A percentile compares a stretch with the other conserved stretches of the same genome.
Conservation (phyloP, 2,113 vertebrate genomes). For the Crotalus tigris region DNA sequence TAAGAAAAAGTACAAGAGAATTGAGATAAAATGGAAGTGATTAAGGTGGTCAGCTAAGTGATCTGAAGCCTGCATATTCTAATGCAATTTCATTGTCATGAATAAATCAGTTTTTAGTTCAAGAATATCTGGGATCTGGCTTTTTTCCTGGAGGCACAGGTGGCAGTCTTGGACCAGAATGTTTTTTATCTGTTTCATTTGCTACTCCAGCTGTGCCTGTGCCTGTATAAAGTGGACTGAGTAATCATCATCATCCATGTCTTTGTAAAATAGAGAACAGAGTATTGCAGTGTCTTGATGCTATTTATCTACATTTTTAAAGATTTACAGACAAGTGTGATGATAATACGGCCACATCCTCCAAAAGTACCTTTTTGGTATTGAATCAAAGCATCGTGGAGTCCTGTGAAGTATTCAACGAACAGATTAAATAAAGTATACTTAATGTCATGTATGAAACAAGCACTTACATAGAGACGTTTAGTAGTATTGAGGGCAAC, state of each 20-base stretch:
- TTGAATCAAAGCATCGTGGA: background rate
- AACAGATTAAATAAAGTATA: background rate
- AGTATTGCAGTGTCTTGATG: background rate
- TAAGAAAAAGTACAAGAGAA: background rate
- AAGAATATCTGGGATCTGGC: background rate
- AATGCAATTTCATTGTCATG: background rate
- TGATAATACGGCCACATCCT: background rate
- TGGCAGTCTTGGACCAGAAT: conserved; percentile 4
- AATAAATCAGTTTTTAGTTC: background rate
- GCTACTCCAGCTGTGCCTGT: background rate
- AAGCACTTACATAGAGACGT: background rate
- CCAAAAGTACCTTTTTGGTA: background rate
- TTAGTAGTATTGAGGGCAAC: background rate
- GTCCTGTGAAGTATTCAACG: background rate
- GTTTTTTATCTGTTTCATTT: conserved; percentile 6
- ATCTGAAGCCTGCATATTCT: background rate
- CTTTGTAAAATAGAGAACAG: background rate
- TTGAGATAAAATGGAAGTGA: background rate
- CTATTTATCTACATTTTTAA: background rate
- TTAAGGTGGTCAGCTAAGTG: background rate
- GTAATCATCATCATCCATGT: background rate
- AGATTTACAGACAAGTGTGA: background rate
- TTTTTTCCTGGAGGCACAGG: background rate
- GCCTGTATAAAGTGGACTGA: background rate
- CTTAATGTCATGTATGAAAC: background rate